Conservation (phyloP, 2,113 vertebrate genomes). For the Onychorhynchus coronatus region DNA sequence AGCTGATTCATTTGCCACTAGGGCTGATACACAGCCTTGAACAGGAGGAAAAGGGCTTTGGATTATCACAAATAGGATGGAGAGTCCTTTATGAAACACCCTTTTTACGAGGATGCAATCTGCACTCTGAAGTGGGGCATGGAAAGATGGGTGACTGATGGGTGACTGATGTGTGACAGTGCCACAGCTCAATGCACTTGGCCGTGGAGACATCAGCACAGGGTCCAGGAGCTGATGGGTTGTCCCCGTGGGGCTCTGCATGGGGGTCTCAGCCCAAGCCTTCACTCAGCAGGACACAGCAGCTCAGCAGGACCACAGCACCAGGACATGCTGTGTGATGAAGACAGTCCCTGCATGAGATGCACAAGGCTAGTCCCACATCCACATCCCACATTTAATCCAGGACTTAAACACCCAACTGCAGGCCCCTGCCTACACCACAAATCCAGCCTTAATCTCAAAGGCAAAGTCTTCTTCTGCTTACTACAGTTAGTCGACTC, state of each 20-base stretch:
- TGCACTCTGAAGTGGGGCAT: neutral
- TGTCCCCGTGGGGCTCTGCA: neutral
- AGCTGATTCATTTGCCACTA: neutral
- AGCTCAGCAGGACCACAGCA: neutral
- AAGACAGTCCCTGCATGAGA: neutral
- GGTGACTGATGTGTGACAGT: neutral
- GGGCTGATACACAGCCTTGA: neutral
- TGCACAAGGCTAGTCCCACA: accelerated
- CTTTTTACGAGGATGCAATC: neutral
- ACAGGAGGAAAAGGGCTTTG: neutral
- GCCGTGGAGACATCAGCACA: neutral
- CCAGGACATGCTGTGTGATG: neutral
- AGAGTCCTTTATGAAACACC: neutral
- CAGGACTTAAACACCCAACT: neutral
- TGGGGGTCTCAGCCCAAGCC: neutral
- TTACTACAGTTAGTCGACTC: neutral
- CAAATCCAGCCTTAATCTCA: neutral
- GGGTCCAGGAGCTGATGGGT: neutral
- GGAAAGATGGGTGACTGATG: neutral
- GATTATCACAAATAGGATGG: neutral
- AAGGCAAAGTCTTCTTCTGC: neutral
- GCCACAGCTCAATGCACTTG: accelerated
- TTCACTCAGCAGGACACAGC: neutral
- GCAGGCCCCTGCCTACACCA: neutral
- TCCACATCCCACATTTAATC: neutral